A percentile compares a stretch with the other conserved stretches of the same genome.
phyloP scores from a whole-genome alignment of 2,888 invertebrate species.

The Cataglyphis livida region DNA sequence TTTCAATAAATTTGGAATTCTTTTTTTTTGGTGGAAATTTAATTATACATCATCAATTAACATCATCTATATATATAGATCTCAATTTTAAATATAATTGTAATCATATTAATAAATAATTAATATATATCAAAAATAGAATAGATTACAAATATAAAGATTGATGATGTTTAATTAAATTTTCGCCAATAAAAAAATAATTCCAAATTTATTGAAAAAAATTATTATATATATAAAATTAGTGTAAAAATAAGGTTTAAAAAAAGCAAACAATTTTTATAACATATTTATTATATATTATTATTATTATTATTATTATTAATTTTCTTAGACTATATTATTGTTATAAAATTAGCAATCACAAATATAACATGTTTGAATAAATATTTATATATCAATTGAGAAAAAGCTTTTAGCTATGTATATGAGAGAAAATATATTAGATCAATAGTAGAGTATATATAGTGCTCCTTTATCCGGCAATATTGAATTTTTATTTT shows the following conservation, averaged over 20 bases:
- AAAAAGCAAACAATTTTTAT: background rate
- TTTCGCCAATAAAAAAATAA: background rate
- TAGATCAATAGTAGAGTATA: constrained; percentile 61
- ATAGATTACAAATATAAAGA: background rate
- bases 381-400: constrained; percentile 15
- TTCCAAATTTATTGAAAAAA: background rate
- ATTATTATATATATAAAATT: background rate
- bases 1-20: background rate
- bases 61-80: no score
- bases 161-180: constrained; percentile 2
- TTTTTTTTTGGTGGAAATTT: background rate
- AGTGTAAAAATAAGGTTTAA: background rate
- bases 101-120: background rate
- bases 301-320: background rate
- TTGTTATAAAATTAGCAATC: background rate
- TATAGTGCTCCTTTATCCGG: constrained; percentile 77
- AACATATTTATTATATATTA: background rate
- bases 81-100: background rate
- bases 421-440: constrained; percentile 52
- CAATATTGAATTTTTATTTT: constrained; percentile 83
- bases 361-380: background rate
- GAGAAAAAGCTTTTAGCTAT: constrained; percentile 31
- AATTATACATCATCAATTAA: background rate
- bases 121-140: background rate
- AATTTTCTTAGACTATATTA: background rate